Conservation (phyloP, 2,797 vertebrate species). For the Acanthopagrus latus region DNA sequence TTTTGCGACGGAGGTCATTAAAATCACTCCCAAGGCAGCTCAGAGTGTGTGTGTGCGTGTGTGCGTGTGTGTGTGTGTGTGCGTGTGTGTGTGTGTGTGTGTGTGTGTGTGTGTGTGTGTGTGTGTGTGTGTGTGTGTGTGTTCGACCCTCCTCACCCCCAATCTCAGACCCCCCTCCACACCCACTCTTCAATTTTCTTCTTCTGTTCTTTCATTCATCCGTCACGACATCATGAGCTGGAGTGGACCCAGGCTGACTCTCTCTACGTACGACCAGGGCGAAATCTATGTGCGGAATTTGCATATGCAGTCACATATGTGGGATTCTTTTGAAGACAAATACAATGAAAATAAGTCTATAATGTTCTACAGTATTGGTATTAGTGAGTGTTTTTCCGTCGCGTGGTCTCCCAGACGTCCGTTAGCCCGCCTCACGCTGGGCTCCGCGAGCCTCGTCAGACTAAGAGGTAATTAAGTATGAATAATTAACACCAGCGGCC, state of each 20-base stretch:
- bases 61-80: slow-evolving; percentile 54
- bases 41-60: slow-evolving; percentile 54
- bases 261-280: slow-evolving; percentile 16
- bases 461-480: slow-evolving; percentile 88
- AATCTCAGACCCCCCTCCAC: slow-evolving; percentile 40
- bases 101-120: slow-evolving; percentile 54
- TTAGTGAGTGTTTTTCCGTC: slow-evolving; percentile 45
- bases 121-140: slow-evolving; percentile 56
- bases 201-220: slow-evolving; percentile 68
- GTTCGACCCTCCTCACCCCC: slow-evolving; percentile 46
- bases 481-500: slow-evolving; percentile 87
- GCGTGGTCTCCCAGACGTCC: slow-evolving; percentile 67
- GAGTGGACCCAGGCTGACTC: slow-evolving; percentile 60
- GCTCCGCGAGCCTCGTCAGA: slow-evolving; percentile 66
- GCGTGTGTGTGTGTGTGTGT: slow-evolving; percentile 47
- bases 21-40: slow-evolving; percentile 89
- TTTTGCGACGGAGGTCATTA: slow-evolving; percentile 88
- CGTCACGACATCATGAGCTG: slow-evolving; percentile 70
- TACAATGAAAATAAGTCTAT: slow-evolving; percentile 13
- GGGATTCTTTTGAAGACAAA: slow-evolving; percentile 22
- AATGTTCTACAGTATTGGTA: slow-evolving; percentile 37
- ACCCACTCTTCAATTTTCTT: slow-evolving; percentile 64
- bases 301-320: slow-evolving; percentile 32
- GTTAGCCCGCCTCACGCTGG: slow-evolving; percentile 66
- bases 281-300: slow-evolving; percentile 50